These are phyloP conservation scores for Syngnathus typhle DNA, from an alignment of 2,113 vertebrate genomes.

Conservation along the genomic window DNA sequence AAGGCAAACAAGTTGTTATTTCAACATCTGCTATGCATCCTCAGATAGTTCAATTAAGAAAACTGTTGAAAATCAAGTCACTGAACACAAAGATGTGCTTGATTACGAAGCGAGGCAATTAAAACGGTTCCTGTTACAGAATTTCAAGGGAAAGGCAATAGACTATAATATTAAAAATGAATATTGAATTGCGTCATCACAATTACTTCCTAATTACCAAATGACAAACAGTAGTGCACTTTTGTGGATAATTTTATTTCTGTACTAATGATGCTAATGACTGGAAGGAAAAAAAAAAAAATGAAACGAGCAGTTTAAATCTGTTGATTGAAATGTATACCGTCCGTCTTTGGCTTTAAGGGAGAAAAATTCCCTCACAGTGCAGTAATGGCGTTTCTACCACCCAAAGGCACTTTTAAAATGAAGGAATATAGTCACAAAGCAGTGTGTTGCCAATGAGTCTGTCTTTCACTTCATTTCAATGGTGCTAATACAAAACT, in stretches of 20 bases:
- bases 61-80: background rate
- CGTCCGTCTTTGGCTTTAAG: too few species aligned
- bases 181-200: background rate
- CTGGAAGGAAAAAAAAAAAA: background rate
- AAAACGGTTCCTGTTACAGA: background rate
- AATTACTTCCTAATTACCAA: background rate
- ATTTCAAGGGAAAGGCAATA: background rate
- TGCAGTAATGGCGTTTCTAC: too few species aligned
- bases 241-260: background rate
- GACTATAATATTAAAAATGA: background rate
- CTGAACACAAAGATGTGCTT: background rate
- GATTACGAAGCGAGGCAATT: background rate
- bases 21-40: too few species aligned
- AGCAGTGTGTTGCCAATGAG: background rate
- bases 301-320: background rate
- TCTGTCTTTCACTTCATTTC: conserved; percentile 25
- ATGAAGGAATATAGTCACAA: background rate
- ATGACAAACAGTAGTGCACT: background rate
- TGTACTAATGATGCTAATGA: background rate
- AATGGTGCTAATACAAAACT: conserved; percentile 33
- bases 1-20: too few species aligned
- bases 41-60: too few species aligned
- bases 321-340: background rate
- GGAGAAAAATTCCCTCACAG: too few species aligned
- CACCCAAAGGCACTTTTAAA: too few species aligned